Percentiles rank a stretch among this genome's conserved stretches.
phyloP scores from a whole-genome alignment of 2,888 invertebrate genomes.

The Palloptera scutellata region DNA sequence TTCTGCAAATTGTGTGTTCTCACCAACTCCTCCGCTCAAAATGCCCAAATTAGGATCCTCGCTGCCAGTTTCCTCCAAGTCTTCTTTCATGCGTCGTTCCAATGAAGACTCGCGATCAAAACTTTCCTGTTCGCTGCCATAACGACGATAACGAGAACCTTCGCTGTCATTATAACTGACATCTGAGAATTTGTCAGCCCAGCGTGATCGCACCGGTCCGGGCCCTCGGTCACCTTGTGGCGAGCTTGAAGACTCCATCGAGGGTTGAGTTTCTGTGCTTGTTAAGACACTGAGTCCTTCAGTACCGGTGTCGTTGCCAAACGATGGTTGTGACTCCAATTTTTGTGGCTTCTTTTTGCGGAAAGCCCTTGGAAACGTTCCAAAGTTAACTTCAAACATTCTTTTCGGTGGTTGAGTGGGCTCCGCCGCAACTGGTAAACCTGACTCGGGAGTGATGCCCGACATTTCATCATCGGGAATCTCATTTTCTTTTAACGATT shows the following conservation, averaged over 20 bases:
- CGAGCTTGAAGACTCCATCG: slow-evolving; percentile 74
- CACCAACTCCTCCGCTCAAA: slow-evolving; percentile 61
- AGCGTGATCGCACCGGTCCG: slow-evolving; percentile 66
- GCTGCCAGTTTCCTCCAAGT: slow-evolving; percentile 63
- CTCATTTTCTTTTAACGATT: slow-evolving; percentile 61
- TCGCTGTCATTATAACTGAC: slow-evolving; percentile 66
- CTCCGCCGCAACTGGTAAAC: slow-evolving; percentile 66
- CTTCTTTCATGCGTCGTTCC: slow-evolving; percentile 63
- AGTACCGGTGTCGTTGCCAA: slow-evolving; percentile 47
- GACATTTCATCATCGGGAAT: slow-evolving; percentile 40
- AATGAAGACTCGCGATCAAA: slow-evolving; percentile 64
- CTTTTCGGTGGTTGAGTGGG: slow-evolving; percentile 67
- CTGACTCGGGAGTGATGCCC: slow-evolving; percentile 66
- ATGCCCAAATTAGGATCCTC: slow-evolving; percentile 61
- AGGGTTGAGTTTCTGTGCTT: slow-evolving; percentile 70
- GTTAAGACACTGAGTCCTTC: slow-evolving; percentile 60
- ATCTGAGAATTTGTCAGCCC: slow-evolving; percentile 66
- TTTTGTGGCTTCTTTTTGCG: slow-evolving; percentile 56
- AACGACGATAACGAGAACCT: slow-evolving; percentile 62
- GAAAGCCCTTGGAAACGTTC: slow-evolving; percentile 81
- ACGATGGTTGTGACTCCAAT: slow-evolving; percentile 47
- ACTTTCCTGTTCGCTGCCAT: slow-evolving; percentile 62
- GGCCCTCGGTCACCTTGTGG: slow-evolving; percentile 68
- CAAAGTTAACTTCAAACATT: slow-evolving; percentile 76
- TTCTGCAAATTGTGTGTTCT: slow-evolving; percentile 69